Evolutionary conservation across 1,140 invertebrate species (phyloP).

Genomic region (Chlorops oryzae): DNA sequence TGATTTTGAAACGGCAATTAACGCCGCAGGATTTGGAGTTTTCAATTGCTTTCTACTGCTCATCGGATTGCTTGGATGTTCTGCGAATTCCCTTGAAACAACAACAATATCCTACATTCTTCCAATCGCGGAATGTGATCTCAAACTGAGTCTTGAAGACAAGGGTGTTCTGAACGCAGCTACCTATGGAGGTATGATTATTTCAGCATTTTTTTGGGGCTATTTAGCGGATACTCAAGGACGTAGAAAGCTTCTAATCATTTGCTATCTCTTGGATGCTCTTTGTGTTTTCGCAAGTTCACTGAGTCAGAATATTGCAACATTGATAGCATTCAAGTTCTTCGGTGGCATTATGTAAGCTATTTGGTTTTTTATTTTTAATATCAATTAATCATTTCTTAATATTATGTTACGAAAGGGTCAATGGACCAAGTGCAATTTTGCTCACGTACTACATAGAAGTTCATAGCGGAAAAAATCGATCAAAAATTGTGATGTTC

Average conservation of each 20-base stretch:
- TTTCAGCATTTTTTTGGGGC: conserved; percentile 75
- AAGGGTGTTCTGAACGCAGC: conserved; percentile 64
- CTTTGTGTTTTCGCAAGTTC: conserved; percentile 61
- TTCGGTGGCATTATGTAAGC: conserved; percentile 70
- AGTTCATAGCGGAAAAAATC: conserved; percentile 57
- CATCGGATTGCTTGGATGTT: conserved; percentile 57
- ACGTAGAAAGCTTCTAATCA: conserved; percentile 61
- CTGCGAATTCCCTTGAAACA: conserved; percentile 60
- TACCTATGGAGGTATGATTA: conserved; percentile 72
- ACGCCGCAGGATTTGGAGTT: conserved; percentile 56
- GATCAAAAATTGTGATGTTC: conserved; percentile 58
- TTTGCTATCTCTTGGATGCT: conserved; percentile 64
- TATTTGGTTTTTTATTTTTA: no score
- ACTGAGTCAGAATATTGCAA: conserved; percentile 63
- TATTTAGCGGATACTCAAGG: conserved; percentile 72
- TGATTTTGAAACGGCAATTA: conserved; percentile 59
- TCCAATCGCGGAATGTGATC: conserved; percentile 65
- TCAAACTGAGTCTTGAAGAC: conserved; percentile 56
- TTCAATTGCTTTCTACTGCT: conserved; percentile 61
- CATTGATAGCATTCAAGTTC: conserved; percentile 66
- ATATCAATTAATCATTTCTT: conserved; percentile 17
- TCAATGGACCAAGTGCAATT: conserved; percentile 66
- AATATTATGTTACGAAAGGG: no score
- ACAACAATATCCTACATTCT: conserved; percentile 62
- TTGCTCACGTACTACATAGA: conserved; percentile 66